Base-by-base conservation (phyloP, 1,140 invertebrate genomes). In the Monomorium pharaonis region DNA sequence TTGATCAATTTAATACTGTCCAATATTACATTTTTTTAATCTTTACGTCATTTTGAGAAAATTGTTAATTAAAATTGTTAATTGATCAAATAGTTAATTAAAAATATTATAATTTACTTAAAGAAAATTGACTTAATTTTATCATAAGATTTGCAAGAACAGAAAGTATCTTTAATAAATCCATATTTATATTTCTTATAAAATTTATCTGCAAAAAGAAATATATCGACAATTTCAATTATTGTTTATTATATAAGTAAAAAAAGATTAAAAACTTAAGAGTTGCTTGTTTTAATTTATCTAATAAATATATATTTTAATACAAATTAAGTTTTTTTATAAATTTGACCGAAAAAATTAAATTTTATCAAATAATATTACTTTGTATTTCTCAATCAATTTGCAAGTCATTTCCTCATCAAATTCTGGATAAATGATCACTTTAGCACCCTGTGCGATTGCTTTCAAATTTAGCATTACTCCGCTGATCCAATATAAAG, bases 401-500 rank as follows among this genome's bases (percentile, higher is more conserved):
- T 93, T 91, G 3, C 96, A 94, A 62, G 95, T 96, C 9, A 93
- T 89, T 10, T 95, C 88, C 42, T 95, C 94, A 4, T 97, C 95
- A 92, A 96, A 97, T 30, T 94, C 92, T 10, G 95, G 94, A 33
- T 96, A 85, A 0, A 95, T 91, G 0, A 96, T 80, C 3, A 94
- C 89, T 56, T 93, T 95, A 1, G 88, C 84, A 0, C 94, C 94
- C 21, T 89, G 84, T 4, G 88, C 49, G 12, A 96, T 14, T 4
- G 49, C 60, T 9, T 86, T 75, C 0, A 94, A 4, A 2, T 86
- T 86, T 0, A 88, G 1, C 0, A 85, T 0, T 0, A 56, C 47
- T 2, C 87, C 88, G 3, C 44, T 86, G 6, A 92, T 75, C 94
- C 94, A 95, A 70, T 92, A 94, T 21, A 94, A 47, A 30, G 90